A percentile compares a stretch with the other conserved stretches of the same genome.
Conservation (phyloP, 2,888 invertebrate species). For the Notodonta ziczac region DNA sequence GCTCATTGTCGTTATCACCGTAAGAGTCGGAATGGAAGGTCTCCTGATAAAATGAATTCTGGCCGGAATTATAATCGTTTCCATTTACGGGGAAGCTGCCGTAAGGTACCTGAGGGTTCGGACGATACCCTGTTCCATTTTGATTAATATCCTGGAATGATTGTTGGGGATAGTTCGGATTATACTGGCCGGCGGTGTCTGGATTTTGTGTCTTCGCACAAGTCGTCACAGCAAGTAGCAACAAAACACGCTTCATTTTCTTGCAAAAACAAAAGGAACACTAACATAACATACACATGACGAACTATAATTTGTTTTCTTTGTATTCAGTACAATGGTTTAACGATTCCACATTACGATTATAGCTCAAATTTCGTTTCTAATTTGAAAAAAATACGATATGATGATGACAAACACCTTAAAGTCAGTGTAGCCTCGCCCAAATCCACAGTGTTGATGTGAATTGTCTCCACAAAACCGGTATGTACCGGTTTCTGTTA, state of each 20-base stretch:
- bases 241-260: constrained; percentile 65
- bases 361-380: constrained; percentile 42
- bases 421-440: constrained; percentile 51
- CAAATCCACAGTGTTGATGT: constrained; percentile 19
- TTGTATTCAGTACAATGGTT: constrained; percentile 17
- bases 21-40: constrained; percentile 63
- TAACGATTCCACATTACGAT: constrained; percentile 31
- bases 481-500: too few relatives aligned
- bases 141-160: constrained; percentile 56
- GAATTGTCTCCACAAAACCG: too few relatives aligned
- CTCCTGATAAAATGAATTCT: constrained; percentile 76
- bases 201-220: constrained; percentile 63
- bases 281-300: constrained; percentile 23
- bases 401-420: constrained; percentile 43
- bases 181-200: constrained; percentile 59
- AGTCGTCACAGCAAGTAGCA: constrained; percentile 59
- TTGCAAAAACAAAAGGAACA: constrained; percentile 37
- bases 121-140: constrained; percentile 63
- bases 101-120: constrained; percentile 69
- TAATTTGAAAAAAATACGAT: constrained; percentile 41
- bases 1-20: constrained; percentile 65
- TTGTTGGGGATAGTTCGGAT: constrained; percentile 65
- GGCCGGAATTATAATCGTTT: constrained; percentile 65
- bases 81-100: constrained; percentile 72
- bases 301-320: constrained; percentile 5